Base-by-base conservation (phyloP, 2,888 invertebrate genomes). In the Nowickia ferox region DNA sequence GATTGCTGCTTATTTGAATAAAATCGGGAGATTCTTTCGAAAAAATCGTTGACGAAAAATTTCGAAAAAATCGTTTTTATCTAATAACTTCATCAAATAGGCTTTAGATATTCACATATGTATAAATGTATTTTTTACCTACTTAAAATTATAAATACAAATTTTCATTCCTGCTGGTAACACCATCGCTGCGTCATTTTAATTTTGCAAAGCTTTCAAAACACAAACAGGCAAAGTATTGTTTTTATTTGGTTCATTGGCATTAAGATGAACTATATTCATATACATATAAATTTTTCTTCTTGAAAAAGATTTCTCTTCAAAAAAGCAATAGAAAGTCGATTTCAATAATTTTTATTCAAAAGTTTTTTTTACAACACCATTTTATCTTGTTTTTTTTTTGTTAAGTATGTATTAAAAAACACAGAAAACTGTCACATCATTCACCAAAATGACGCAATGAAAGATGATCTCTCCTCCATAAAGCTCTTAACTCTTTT, bases 201-300 rank as follows among this genome's bases (percentile, higher is more conserved):
- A n/a, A 61, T 78, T 59, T n/a, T 13, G 9, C 11, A 42, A 61
- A 61, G 8, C 5, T n/a, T n/a, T 40, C 9, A n/a, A 40, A 61
- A 17, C 10, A 61, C 11, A 61, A 61, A 42, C 17, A 42, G 42
- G 2, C 4, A 53, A 59, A 59, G 17, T 30, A 40, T 42, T 42
- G 3, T 17, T 46, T 59, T 40, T 48, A 9, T 46, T 22, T 22
- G 15, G 68, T 22, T 68, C 68, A 51, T 51, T 77, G 30, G 19
- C 59, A 40, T 19, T 61, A 8, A 44, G 38, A 59, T 40, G 6
- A 30, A 30, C 30, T 30, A 30, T 0, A 30, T 30, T 3, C 4
- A 4, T 30, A 30, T 30, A 4, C 4, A 30, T 30, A 30, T 30
- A 30, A 30, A 6, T 17, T 40, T 40, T n/a, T 59, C 10, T 40